These are phyloP conservation scores for Tillus elongatus DNA, from an alignment of 2,888 invertebrate genomes.

Conservation along the genomic window DNA sequence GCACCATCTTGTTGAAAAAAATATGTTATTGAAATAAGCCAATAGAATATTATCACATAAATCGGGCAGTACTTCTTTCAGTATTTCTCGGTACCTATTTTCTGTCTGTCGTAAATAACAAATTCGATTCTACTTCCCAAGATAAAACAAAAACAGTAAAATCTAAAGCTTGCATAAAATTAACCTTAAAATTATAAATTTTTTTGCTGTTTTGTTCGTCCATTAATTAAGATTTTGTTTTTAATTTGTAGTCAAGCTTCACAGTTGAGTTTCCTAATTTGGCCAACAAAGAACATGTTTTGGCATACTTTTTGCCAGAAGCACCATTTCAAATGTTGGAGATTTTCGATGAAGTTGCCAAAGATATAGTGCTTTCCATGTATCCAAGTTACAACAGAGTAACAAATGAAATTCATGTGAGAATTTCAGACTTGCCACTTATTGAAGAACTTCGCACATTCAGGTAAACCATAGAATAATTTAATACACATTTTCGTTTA, in stretches of 20 bases:
- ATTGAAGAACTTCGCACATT: conserved; percentile 94
- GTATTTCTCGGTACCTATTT: too few species aligned
- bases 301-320: conserved; percentile 95
- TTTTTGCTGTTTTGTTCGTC: too few species aligned
- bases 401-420: conserved; percentile 85
- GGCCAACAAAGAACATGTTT: conserved; percentile 81
- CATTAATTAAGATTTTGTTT: not conserved
- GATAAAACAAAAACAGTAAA: too few species aligned
- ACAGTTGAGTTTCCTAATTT: conserved; percentile 88
- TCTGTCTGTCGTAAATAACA: too few species aligned
- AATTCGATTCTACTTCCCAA: too few species aligned
- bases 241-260: conserved; percentile 58
- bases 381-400: conserved; percentile 96
- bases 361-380: conserved; percentile 82
- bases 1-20: too few species aligned
- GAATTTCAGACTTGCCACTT: conserved; percentile 89
- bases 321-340: conserved; percentile 95
- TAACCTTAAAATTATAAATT: conserved; percentile 9
- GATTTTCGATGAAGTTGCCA: conserved; percentile 92
- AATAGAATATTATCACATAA: too few species aligned
- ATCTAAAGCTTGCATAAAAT: conserved; percentile 4
- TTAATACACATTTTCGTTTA: conserved; percentile 5
- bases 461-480: conserved; percentile 46
- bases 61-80: too few species aligned
- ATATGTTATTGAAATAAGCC: too few species aligned